phyloP scores from a whole-genome alignment of 2,797 vertebrate genomes.

The Rhinoraja longicauda region DNA sequence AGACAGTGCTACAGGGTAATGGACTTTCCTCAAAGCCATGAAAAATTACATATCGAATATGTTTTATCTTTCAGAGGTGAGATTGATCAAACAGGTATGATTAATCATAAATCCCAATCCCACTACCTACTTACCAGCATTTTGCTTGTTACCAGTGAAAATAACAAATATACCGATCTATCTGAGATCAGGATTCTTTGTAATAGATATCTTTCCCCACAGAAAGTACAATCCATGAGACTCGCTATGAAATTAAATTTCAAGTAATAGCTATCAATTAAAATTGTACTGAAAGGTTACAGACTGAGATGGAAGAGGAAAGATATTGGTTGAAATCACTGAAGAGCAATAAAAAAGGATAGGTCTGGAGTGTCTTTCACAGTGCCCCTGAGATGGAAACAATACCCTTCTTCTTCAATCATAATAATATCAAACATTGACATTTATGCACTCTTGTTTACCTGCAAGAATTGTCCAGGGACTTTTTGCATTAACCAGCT shows the following conservation, averaged over 20 bases:
- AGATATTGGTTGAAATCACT: not conserved
- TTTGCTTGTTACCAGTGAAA: not conserved
- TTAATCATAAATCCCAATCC: no score
- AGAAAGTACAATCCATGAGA: not conserved
- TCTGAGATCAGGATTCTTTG: not conserved
- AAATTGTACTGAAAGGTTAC: not conserved
- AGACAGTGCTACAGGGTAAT: no score
- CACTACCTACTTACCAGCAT: no score
- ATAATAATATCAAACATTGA: not conserved
- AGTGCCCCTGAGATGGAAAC: not conserved
- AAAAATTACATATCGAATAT: no score
- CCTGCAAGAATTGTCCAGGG: not conserved
- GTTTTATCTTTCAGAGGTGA: no score
- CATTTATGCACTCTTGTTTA: slow-evolving; percentile 4
- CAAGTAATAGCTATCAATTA: not conserved
- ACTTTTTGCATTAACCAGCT: not conserved
- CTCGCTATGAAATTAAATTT: not conserved
- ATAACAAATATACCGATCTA: not conserved
- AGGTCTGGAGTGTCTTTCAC: not conserved
- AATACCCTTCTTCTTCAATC: not conserved
- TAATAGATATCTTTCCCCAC: not conserved
- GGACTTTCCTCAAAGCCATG: no score
- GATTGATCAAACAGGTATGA: no score
- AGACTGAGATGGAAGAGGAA: not conserved
- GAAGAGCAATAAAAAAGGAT: not conserved